These are phyloP conservation scores for Pipistrellus pygmaeus DNA, from an alignment of 2,797 vertebrate genomes.

Conservation along the genomic window DNA sequence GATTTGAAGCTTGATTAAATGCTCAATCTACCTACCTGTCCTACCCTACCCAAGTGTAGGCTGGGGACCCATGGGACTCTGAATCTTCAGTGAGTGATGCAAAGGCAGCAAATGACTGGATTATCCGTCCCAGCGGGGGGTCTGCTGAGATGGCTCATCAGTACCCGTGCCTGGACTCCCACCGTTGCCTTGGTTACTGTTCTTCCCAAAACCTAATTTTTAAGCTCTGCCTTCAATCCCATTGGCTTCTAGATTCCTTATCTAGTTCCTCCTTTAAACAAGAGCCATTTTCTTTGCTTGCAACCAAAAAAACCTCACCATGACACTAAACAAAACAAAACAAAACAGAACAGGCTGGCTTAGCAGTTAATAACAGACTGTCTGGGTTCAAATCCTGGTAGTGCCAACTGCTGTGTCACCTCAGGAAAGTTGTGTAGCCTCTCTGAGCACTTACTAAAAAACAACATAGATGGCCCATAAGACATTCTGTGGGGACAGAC, in stretches of 20 bases:
- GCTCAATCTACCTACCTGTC: background rate
- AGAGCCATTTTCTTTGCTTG: background rate
- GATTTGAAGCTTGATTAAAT: slow-evolving; percentile 22
- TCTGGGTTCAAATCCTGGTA: background rate
- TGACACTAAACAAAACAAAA: background rate
- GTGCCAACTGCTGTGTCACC: background rate
- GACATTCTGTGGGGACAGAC: slow-evolving; percentile 7
- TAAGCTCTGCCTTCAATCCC: slow-evolving; percentile 43
- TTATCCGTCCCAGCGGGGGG: background rate
- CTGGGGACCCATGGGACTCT: background rate
- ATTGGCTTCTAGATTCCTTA: background rate
- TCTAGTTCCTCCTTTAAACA: background rate
- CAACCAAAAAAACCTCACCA: background rate
- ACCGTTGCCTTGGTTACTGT: background rate
- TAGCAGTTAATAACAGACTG: background rate
- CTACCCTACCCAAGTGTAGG: background rate
- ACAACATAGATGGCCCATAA: background rate
- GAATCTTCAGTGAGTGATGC: background rate
- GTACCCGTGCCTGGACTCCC: background rate
- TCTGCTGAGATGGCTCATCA: background rate
- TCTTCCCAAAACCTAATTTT: background rate
- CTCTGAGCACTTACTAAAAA: background rate
- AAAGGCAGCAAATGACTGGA: background rate
- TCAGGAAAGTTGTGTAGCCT: background rate
- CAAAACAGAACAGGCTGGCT: background rate